These are phyloP conservation scores for Octonoba sinensis DNA, from an alignment of 2,888 invertebrate species.

Conservation along the genomic window DNA sequence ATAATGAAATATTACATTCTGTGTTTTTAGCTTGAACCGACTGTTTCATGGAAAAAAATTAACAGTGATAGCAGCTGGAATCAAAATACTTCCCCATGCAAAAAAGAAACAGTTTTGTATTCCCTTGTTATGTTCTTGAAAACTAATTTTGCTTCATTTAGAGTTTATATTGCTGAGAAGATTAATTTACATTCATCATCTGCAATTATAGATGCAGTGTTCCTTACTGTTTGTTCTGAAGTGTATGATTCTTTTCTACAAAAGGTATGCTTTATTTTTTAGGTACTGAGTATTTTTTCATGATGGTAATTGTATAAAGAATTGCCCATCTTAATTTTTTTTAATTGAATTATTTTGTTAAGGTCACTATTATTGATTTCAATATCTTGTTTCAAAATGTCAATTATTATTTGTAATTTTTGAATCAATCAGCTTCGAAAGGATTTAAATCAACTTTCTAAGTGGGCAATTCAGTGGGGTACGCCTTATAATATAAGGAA, in stretches of 20 bases:
- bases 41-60: constrained; percentile 11
- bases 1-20: neutral
- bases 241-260: constrained; percentile 13
- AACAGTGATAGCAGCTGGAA: too few relatives aligned
- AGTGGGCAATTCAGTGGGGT: too few relatives aligned
- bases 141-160: constrained; percentile 14
- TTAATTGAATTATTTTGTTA: neutral
- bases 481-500: too few relatives aligned
- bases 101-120: neutral
- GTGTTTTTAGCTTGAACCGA: constrained; percentile 21
- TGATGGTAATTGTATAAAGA: neutral
- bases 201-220: constrained; percentile 2
- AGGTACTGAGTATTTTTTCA: too few relatives aligned
- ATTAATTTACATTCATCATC: constrained; percentile 12
- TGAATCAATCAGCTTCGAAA: too few relatives aligned
- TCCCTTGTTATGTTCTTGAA: constrained; percentile 23
- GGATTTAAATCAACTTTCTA: too few relatives aligned
- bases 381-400: neutral
- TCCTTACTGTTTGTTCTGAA: constrained; percentile 16
- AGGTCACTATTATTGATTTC: neutral
- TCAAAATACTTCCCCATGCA: too few relatives aligned
- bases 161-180: constrained; percentile 29
- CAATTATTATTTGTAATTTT: neutral
- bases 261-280: constrained; percentile 13
- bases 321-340: neutral